Conservation (phyloP, 1,140 invertebrate species). For the Luehdorfia chinensis region DNA sequence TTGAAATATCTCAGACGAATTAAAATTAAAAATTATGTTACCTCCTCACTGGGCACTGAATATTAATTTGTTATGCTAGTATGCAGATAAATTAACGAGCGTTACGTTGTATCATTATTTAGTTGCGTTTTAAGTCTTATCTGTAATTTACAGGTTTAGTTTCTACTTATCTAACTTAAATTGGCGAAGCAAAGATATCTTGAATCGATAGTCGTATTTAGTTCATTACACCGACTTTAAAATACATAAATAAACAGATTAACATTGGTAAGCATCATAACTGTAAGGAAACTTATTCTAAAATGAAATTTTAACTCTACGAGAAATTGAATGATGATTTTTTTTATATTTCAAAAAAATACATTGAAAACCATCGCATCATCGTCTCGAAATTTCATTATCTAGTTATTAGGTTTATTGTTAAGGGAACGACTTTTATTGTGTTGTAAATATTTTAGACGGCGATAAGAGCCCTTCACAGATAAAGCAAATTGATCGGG, state of each 20-base stretch:
- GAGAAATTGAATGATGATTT: constrained; percentile 17
- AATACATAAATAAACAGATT: constrained; percentile 1
- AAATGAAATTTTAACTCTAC: too few relatives aligned
- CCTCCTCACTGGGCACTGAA: too few relatives aligned
- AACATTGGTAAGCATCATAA: neutral
- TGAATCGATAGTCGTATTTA: neutral
- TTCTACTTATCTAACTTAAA: constrained; percentile 15
- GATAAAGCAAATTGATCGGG: constrained; percentile 71
- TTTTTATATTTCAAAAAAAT: too few relatives aligned
- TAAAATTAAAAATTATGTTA: too few relatives aligned
- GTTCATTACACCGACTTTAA: too few relatives aligned
- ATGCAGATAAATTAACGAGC: constrained; percentile 2
- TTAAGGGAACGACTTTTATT: constrained; percentile 61
- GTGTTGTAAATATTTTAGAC: constrained; percentile 71
- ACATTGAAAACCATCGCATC: constrained; percentile 14
- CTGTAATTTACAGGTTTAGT: constrained; percentile 13
- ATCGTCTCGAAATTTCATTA: constrained; percentile 41
- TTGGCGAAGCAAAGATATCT: constrained; percentile 4
- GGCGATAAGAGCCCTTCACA: constrained; percentile 52
- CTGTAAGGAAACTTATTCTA: too few relatives aligned
- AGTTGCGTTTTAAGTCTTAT: constrained; percentile 12
- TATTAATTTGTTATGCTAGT: neutral
- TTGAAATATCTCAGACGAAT: too few relatives aligned
- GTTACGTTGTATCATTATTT: constrained; percentile 10
- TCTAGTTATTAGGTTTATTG: constrained; percentile 67